Percentiles rank a stretch among this genome's conserved stretches.
phyloP scores from a whole-genome alignment of 2,797 vertebrate genomes.

The Pangasius larnaudii region DNA sequence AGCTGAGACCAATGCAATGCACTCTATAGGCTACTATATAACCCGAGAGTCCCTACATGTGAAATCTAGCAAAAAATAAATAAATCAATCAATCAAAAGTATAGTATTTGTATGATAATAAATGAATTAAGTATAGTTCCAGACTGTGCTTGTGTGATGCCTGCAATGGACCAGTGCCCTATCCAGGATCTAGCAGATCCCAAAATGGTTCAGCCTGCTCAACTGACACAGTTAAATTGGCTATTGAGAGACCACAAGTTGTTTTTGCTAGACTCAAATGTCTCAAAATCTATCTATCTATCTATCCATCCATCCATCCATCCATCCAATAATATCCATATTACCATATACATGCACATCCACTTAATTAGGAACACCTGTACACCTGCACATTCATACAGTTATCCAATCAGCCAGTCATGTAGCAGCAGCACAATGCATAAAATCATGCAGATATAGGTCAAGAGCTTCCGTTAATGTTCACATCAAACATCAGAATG shows the following conservation, averaged over 20 bases:
- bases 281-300: not conserved
- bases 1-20: not conserved
- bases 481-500: too few species aligned
- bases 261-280: not conserved
- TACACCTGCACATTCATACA: too few species aligned
- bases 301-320: too few species aligned
- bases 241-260: not conserved
- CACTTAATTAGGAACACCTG: not conserved
- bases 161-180: not conserved
- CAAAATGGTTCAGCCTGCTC: not conserved
- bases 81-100: not conserved
- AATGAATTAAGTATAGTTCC: not conserved
- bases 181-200: not conserved
- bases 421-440: too few species aligned
- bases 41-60: not conserved
- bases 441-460: too few species aligned
- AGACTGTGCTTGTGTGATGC: not conserved
- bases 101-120: not conserved
- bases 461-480: too few species aligned
- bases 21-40: conserved; percentile 23
- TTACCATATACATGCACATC: not conserved
- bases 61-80: conserved; percentile 1
- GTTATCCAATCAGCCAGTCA: too few species aligned
- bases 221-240: not conserved
- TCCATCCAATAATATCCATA: not conserved